Base-by-base conservation (phyloP, 2,797 vertebrate species). In the Aselliscus stoliczkanus region DNA sequence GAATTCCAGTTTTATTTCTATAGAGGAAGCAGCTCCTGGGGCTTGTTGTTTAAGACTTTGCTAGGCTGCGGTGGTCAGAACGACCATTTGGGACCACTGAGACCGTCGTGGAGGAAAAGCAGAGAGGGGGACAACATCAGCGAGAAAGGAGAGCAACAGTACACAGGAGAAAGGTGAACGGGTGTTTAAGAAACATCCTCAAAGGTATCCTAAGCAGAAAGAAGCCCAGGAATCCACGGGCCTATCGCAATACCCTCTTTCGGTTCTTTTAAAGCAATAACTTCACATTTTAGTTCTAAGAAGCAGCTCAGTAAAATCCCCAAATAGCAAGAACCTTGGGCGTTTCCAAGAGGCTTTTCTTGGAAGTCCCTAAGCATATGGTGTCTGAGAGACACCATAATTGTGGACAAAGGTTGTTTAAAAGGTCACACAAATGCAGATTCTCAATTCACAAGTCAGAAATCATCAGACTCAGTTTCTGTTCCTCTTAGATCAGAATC, bases 401-500 rank as follows among this genome's bases (percentile, higher is more conserved):
- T 73, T 85, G 77, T 58, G 69, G 60, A 42, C 4, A 0, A 21
- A 34, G 58, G 69, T 1, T 93, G 62, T 65, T 85, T n/a, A 42
- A n/a, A 52, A 60, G 47, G 8, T 70, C 60, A 69, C 82, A 62
- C 14, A 67, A 65, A 87, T 2, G 67, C 29, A 80, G 64, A n/a
- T 37, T 23, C 23, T 56, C 25, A 14, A 52, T 4, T 70, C 87
- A 37, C 62, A 34, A 58, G 47, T 70, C 84, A 86, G 94, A 34
- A 58, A 42, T 70, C 84, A 86, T 93, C 77, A 5, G 58, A 14
- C 69, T 65, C 42, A 15, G 64, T 95, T 97, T 97, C 96, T 69
- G 93, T 98, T 98, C 97, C 97, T 81, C 88, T 60, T 87, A 17
- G n/a, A n/a, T n/a, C n/a, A n/a, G n/a, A n/a, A n/a, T n/a, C n/a